phyloP scores from a whole-genome alignment of 2,797 vertebrate genomes.

The Mormyrops attenuatus region DNA sequence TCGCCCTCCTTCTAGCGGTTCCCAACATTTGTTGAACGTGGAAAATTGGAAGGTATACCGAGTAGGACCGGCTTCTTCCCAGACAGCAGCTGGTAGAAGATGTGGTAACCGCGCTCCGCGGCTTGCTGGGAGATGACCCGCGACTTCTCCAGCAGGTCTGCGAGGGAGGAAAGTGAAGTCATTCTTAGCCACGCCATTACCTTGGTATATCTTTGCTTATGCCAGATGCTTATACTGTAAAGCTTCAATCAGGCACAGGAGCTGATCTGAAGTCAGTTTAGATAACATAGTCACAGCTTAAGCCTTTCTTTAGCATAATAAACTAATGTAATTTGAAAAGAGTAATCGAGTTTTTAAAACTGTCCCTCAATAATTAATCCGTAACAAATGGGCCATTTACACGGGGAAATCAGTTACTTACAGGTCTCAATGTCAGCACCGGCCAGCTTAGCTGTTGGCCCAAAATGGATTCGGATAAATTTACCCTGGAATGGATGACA shows the following conservation, averaged over 20 bases:
- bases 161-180: background rate
- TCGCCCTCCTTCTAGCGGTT: background rate
- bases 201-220: background rate
- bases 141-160: constrained; percentile 64
- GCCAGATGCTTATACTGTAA: background rate
- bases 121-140: constrained; percentile 60
- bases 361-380: background rate
- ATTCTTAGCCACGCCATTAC: background rate
- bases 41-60: constrained; percentile 35
- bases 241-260: background rate
- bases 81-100: constrained; percentile 67
- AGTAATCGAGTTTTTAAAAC: background rate
- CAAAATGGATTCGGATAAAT: constrained; percentile 69
- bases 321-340: background rate
- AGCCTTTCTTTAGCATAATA: background rate
- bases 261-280: background rate
- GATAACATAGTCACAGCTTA: background rate
- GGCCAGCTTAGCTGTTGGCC: constrained; percentile 60
- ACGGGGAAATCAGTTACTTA: constrained; percentile 41
- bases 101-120: constrained; percentile 56
- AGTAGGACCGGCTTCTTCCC: constrained; percentile 57
- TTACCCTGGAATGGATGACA: constrained; percentile 55
- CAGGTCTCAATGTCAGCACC: constrained; percentile 62
- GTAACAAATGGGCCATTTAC: background rate
- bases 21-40: background rate